These are phyloP conservation scores for Trichacis sp. DNA, from an alignment of 2,888 invertebrate species.

Conservation along the genomic window DNA sequence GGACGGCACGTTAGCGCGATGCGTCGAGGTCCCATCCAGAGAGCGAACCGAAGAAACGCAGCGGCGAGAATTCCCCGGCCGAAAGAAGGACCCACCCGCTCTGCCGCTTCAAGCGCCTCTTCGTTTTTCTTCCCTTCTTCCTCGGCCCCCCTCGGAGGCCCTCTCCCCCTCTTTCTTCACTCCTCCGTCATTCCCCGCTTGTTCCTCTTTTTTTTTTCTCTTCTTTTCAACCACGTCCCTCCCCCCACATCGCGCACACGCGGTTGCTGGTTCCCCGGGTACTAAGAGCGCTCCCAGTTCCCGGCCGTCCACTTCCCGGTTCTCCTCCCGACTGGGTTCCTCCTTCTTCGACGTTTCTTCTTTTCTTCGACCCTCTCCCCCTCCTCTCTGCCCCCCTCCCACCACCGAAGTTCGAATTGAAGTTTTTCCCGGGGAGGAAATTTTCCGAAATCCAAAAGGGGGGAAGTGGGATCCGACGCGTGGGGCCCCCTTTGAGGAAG, in stretches of 20 bases:
- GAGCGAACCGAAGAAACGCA: conserved; percentile 49
- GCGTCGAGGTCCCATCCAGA: conserved; percentile 65
- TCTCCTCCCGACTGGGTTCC: conserved; percentile 24
- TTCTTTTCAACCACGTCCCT: background rate
- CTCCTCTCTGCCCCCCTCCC: conserved; percentile 11
- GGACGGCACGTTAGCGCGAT: conserved; percentile 58
- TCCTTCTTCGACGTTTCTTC: conserved; percentile 1
- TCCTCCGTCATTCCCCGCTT: conserved; percentile 27
- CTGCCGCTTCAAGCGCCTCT: conserved; percentile 12
- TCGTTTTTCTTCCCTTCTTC: conserved; percentile 9
- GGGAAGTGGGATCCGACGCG: too few species aligned
- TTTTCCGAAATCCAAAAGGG: too few species aligned
- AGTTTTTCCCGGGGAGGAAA: too few species aligned
- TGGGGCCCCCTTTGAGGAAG: too few species aligned
- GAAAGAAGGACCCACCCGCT: conserved; percentile 57
- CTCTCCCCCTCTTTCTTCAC: conserved; percentile 15
- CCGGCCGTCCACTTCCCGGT: conserved; percentile 25
- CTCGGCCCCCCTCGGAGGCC: conserved; percentile 19
- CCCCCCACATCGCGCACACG: background rate
- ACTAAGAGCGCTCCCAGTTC: conserved; percentile 4
- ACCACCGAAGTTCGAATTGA: too few species aligned
- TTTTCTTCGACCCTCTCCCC: conserved; percentile 31
- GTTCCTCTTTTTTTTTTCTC: too few species aligned
- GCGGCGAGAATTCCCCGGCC: conserved; percentile 63
- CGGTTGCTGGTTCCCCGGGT: background rate